phyloP scores from a whole-genome alignment of 2,888 invertebrate species.

The Heliconius erato region DNA sequence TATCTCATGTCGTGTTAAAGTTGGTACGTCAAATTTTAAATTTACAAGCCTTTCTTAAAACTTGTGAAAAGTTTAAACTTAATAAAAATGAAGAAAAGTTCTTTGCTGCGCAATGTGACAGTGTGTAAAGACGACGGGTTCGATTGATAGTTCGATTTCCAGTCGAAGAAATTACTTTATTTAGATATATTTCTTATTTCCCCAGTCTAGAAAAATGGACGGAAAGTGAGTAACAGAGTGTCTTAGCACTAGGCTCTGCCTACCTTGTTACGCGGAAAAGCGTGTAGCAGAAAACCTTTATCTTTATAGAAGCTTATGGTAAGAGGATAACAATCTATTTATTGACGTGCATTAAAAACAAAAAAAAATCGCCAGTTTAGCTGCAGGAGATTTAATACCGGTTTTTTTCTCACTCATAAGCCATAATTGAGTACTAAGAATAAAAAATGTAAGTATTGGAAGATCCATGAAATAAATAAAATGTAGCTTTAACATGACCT shows the following conservation, averaged over 20 bases:
- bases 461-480: not conserved
- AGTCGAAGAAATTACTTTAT: not conserved
- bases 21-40: slow-evolving; percentile 11
- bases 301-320: slow-evolving; percentile 26
- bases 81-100: slow-evolving; percentile 6
- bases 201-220: not conserved
- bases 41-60: not conserved
- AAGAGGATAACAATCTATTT: slow-evolving; percentile 42
- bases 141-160: not conserved
- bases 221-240: not conserved
- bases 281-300: not conserved
- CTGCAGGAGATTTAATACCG: slow-evolving; percentile 47
- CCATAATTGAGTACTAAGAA: slow-evolving; percentile 41
- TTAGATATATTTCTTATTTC: not conserved
- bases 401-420: slow-evolving; percentile 48
- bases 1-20: slow-evolving; percentile 19
- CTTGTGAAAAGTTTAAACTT: not conserved
- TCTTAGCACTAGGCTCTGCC: not conserved
- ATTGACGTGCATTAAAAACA: slow-evolving; percentile 33
- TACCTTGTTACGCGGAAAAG: not conserved
- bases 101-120: not conserved
- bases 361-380: slow-evolving; percentile 48
- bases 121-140: not conserved
- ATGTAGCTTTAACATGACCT: not conserved
- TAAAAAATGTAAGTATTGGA: not conserved